Base-by-base conservation (phyloP, 2,888 invertebrate species). In the Agrilus cyanescens region DNA sequence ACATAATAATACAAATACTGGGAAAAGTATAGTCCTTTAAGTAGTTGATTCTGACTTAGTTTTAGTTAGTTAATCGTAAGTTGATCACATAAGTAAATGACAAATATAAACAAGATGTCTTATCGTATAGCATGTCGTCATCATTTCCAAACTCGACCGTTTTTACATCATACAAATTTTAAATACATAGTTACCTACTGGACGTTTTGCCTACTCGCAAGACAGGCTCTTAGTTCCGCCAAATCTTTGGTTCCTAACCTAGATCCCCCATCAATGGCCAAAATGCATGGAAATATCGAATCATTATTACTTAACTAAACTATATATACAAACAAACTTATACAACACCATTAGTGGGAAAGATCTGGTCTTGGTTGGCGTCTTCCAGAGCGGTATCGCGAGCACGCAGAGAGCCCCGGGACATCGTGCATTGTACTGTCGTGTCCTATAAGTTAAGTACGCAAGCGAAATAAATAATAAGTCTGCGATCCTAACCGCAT, bases 201-300 rank as follows among this genome's bases (percentile, higher is more conserved):
- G 45, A 37, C 44, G 52, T 52, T 46, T 46, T 53, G 57, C 56
- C 55, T 38, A 47, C 47, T 52, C 52, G 41, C 42, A 32, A 48
- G 46, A 40, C 46, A 36, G 40, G 44, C 51, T 51, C 45, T 45
- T 40, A 46, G 43, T 36, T 46, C 40, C 46, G 57, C 54, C 58
- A 59, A 60, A 58, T 65, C 66, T 66, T 66, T 66, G 65, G 66
- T 65, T 63, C 60, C 55, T 58, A 56, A 58, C 57, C 55, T 49
- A 50, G 48, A 52, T 53, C 50, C 48, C 50, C 48, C 52, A 47
- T 52, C 48, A 56, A 55, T 56, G 50, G 51, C 43, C 31, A 45
- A 45, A 47, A 44, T 41, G 44, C 41, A 45, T 44, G 37, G 32
- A 43, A 40, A 41, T 44, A 48, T 44, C 39, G 41, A 44, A 48